Percentiles rank a stretch among this genome's conserved stretches.
These are phyloP conservation scores for Conops quadrifasciatus DNA, from an alignment of 2,888 invertebrate species.

Conservation along the genomic window DNA sequence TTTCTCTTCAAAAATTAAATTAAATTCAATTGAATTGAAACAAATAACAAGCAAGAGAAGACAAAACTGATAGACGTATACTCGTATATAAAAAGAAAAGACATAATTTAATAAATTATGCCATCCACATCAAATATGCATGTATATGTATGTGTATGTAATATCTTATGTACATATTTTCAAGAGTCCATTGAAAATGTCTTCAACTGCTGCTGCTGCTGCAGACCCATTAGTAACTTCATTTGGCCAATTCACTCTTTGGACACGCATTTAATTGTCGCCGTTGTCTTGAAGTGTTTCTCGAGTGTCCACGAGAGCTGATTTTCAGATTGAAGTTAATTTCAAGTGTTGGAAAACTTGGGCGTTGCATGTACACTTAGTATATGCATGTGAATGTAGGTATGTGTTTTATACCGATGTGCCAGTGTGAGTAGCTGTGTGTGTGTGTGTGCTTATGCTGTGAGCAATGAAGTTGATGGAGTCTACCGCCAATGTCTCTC, in stretches of 20 bases:
- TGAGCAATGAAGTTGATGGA: too few species aligned
- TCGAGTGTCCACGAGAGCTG: constrained; percentile 31
- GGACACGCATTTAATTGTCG: constrained; percentile 28
- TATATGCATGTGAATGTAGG: neutral
- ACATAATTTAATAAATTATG: neutral
- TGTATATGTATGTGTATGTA: neutral
- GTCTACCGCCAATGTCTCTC: neutral
- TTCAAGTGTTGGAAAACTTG: neutral
- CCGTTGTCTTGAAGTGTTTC: constrained; percentile 24
- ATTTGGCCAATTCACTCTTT: constrained; percentile 31
- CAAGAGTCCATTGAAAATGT: neutral
- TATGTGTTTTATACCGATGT: too few species aligned
- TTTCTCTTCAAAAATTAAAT: too few species aligned
- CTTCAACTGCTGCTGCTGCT: neutral
- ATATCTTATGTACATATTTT: neutral
- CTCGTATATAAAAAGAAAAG: too few species aligned
- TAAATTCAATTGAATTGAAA: too few species aligned
- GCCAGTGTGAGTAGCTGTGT: neutral
- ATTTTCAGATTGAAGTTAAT: constrained; percentile 28
- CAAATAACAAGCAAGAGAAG: too few species aligned
- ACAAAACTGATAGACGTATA: too few species aligned
- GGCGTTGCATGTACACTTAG: neutral
- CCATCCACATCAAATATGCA: neutral
- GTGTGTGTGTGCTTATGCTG: neutral
- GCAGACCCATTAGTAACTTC: constrained; percentile 21